Percentiles rank a stretch among this genome's conserved stretches.
phyloP scores from a whole-genome alignment of 2,888 invertebrate species.

The Ethmia dodecea region DNA sequence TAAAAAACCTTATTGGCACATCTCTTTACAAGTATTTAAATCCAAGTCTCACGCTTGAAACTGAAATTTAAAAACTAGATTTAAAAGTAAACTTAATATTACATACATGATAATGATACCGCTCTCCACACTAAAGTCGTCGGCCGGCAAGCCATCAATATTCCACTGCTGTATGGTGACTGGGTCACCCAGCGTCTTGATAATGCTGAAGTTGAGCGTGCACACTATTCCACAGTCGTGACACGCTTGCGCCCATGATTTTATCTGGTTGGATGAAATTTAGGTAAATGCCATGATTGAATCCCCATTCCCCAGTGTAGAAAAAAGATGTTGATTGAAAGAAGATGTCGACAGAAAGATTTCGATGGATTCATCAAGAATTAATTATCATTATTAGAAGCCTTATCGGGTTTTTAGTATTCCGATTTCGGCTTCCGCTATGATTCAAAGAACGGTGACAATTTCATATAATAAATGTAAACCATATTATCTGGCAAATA shows the following conservation, averaged over 20 bases:
- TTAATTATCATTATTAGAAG: no score
- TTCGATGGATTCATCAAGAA: no score
- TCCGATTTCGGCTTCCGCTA: no score
- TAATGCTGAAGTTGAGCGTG: constrained; percentile 85
- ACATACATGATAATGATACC: constrained; percentile 92
- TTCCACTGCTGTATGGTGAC: constrained; percentile 94
- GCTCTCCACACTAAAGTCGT: constrained; percentile 93
- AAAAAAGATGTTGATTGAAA: no score
- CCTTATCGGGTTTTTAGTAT: no score
- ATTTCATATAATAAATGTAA: neutral
- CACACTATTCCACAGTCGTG: constrained; percentile 85
- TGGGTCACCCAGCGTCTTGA: constrained; percentile 88
- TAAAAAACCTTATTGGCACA: no score
- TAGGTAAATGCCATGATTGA: no score
- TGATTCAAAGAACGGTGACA: no score
- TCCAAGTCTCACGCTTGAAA: no score
- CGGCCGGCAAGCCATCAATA: constrained; percentile 92
- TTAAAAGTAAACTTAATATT: neutral
- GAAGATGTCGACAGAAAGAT: no score
- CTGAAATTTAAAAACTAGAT: neutral
- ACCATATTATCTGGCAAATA: neutral
- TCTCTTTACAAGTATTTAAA: neutral
- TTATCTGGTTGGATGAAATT: no score
- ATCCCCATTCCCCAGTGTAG: no score
- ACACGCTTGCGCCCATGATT: constrained; percentile 89